Base-by-base conservation (phyloP, 2,797 vertebrate genomes). In the Lepidocolaptes lacrymiger region DNA sequence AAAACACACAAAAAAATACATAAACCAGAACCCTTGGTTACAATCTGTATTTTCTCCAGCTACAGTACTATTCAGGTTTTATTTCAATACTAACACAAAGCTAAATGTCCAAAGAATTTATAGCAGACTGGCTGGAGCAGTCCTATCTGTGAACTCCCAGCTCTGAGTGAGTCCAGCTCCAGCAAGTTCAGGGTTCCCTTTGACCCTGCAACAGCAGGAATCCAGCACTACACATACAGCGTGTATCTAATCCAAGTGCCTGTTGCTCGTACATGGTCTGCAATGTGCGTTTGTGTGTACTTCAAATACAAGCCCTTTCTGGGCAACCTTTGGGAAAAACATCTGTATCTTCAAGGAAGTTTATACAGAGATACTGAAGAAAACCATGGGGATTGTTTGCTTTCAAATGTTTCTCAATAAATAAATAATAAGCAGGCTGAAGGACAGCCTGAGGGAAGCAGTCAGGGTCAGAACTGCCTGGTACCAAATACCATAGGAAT, bases 11-110 rank as follows among this genome's bases (percentile, higher is more conserved):
- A 59, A 86, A 83, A 77, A 3, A 80, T 73, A 87, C 87, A 94
- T 93, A 95, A 96, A 95, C 73, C 73, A 95, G 95, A 97, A 93
- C 46, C 54, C 83, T 77, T 34, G 1, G 39, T 32, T 28, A 95
- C 89, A 96, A 93, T 87, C 97, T 94, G 69, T 71, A 88, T 96
- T 85, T 96, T 93, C 76, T 93, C 72, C 90, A 96, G 94, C 88
- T 95, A 96, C 95, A 95, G 75, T 59, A 86, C 72, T 95, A 66
- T 89, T 93, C 73, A 41, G 72, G 51, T 88, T 89, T 89, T 74
- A 83, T 89, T 97, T 94, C 4, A 4, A 7, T 30, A 91, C 96
- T 39, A 81, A 36, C 41, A 68, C n/a, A 91, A 87, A 93, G 92
- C 91, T 96, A 88, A 94, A 94, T 63, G 68, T 75, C 37, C 46